phyloP scores from a whole-genome alignment of 2,113 vertebrate species.

The Pachypanchax playfairii region DNA sequence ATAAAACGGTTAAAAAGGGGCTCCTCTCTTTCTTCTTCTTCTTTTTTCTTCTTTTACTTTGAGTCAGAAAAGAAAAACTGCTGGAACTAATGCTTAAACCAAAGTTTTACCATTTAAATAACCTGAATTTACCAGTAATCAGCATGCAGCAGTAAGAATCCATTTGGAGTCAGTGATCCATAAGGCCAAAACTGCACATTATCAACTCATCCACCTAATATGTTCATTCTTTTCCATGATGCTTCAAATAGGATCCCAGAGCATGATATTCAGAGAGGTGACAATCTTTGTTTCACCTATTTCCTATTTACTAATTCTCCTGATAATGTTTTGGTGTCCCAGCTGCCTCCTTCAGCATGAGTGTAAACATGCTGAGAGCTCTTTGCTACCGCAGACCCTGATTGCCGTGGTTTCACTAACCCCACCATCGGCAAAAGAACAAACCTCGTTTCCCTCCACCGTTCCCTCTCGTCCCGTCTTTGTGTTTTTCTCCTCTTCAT shows the following conservation, averaged over 20 bases:
- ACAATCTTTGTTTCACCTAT: not conserved
- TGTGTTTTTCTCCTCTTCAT: conserved; percentile 26
- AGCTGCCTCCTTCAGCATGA: conserved; percentile 61
- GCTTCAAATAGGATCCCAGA: not conserved
- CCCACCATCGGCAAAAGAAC: conserved; percentile 59
- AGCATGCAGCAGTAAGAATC: not conserved
- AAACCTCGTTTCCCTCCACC: conserved; percentile 46
- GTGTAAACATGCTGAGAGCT: conserved; percentile 63
- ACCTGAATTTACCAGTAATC: conserved; percentile 9
- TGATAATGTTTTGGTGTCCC: conserved; percentile 46
- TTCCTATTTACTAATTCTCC: conserved; percentile 43
- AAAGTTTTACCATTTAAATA: conserved; percentile 30
- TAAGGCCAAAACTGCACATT: not conserved
- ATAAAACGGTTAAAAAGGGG: conserved; percentile 60
- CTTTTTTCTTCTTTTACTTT: conserved; percentile 52
- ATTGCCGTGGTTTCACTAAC: conserved; percentile 48
- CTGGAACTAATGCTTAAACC: conserved; percentile 36
- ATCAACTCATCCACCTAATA: not conserved
- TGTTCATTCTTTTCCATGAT: not conserved
- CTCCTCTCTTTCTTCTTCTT: conserved; percentile 52
- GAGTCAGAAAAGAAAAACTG: conserved; percentile 56
- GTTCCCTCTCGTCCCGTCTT: conserved; percentile 33
- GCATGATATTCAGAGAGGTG: not conserved
- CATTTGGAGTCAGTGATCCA: not conserved
- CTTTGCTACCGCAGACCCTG: conserved; percentile 42